Percentiles rank a stretch among this genome's conserved stretches.
Evolutionary conservation across 2,113 vertebrate species (phyloP).

Genomic region (Azemiops feae): DNA sequence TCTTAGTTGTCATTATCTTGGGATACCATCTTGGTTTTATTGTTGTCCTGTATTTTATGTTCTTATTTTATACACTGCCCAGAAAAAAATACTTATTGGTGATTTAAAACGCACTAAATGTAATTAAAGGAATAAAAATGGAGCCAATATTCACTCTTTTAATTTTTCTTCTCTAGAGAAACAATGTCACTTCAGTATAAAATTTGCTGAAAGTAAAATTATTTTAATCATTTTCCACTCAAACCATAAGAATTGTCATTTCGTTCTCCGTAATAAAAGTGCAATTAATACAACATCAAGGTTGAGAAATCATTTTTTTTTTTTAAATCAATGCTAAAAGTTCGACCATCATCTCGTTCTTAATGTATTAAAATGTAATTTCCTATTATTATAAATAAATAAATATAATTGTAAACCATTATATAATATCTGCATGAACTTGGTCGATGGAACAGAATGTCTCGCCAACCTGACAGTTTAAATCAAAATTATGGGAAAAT

Average conservation of each 20-base stretch:
- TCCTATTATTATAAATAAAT: not conserved
- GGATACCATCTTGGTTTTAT: not conserved
- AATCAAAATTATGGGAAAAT: conserved; percentile 2
- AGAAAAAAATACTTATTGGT: not conserved
- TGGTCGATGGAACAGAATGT: not conserved
- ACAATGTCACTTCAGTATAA: not conserved
- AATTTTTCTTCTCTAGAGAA: not conserved
- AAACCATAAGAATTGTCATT: not conserved
- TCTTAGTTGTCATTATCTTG: not conserved
- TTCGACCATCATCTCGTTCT: not conserved
- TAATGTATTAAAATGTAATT: conserved; percentile 4
- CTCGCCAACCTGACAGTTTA: not conserved
- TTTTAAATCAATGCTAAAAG: not conserved
- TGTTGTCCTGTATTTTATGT: not conserved
- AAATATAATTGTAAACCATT: not conserved
- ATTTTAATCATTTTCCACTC: not conserved
- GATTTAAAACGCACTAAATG: not conserved
- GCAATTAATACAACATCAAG: not conserved
- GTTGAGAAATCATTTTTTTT: not conserved
- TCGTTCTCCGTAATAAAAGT: not conserved
- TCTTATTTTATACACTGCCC: not conserved
- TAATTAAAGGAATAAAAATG: not conserved
- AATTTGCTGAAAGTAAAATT: not conserved
- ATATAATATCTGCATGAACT: not conserved
- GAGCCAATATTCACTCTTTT: not conserved